phyloP scores from a whole-genome alignment of 2,888 invertebrate species.

The Tricholauxania praeusta region DNA sequence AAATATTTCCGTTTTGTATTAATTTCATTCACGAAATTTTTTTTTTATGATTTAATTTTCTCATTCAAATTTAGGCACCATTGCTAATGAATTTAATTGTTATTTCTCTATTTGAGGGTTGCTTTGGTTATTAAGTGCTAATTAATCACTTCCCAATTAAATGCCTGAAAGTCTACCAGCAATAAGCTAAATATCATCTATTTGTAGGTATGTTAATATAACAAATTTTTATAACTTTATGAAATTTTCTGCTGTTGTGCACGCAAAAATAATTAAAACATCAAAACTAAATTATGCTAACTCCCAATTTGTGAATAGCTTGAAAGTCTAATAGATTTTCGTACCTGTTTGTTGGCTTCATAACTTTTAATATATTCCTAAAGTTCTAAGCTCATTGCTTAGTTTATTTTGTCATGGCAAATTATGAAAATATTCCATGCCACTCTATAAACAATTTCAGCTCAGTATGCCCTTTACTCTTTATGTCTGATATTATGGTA shows the following conservation, averaged over 20 bases:
- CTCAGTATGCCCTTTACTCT: no score
- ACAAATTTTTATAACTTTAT: conserved; percentile 1
- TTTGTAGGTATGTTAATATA: not conserved
- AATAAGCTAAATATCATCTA: no score
- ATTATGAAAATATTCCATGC: conserved; percentile 31
- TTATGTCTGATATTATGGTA: no score
- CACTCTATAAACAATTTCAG: no score
- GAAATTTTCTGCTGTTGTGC: conserved; percentile 38
- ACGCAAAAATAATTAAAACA: conserved; percentile 43
- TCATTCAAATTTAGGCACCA: not conserved
- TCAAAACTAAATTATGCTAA: conserved; percentile 27
- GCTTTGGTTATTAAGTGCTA: conserved; percentile 46
- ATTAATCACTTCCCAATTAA: conserved; percentile 48
- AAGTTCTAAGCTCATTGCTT: conserved; percentile 12
- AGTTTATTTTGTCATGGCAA: conserved; percentile 42
- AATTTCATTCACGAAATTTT: conserved; percentile 1
- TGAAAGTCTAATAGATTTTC: no score
- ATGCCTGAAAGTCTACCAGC: not conserved
- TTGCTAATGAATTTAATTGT: not conserved
- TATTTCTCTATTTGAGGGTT: not conserved
- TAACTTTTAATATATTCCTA: conserved; percentile 19
- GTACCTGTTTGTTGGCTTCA: not conserved
- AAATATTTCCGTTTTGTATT: conserved; percentile 32
- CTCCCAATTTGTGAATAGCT: not conserved
- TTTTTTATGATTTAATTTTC: conserved; percentile 11